Base-by-base conservation (phyloP, 2,113 vertebrate genomes). In the Ellobius talpinus region DNA sequence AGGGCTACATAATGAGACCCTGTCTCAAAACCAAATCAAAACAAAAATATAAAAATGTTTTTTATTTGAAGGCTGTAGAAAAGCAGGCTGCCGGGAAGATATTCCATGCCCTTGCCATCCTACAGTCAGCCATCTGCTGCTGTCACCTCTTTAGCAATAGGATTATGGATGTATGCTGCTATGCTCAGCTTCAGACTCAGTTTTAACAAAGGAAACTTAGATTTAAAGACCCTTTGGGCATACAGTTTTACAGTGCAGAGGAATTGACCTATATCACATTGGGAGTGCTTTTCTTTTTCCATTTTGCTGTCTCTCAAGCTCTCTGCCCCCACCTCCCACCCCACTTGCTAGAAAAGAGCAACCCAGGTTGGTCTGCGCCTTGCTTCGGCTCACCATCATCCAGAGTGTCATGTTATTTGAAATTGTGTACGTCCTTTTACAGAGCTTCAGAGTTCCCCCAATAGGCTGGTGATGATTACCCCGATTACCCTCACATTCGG, bases 401-500 rank as follows among this genome's bases (percentile, higher is more conserved):
- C 61, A 85, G 33, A 92, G 9, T 72, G 66, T 92, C 81, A 63
- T 88, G 12, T 82, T 98, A 89, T 91, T 94, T 90, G 96, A 86
- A 91, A 91, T 92, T 45, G 58, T 96, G 95, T 58, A 5, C 90
- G 86, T 97, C 90, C 96, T 97, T 95, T 92, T 79, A 74, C 77
- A 82, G 87, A 91, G 84, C 87, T 94, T 81, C 74, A 50, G 0
- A 96, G 97, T 96, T 93, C 77, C 92, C 86, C 70, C 95, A 73
- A 90, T 89, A 87, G 87, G 94, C 96, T 74, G 66, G 92, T 89
- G 92, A 96, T 96, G 92, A 95, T 96, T 96, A 93, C 93, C 92
- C 84, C 36, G 68, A 88, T 97, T 97, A 95, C 95, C 95, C 96
- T 97, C 87, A 82, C 94, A 68, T 86, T 95, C 95, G 78, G 90